Evolutionary conservation across 1,140 invertebrate species (phyloP).

Genomic region (Brachionus asplanchnoidis): DNA sequence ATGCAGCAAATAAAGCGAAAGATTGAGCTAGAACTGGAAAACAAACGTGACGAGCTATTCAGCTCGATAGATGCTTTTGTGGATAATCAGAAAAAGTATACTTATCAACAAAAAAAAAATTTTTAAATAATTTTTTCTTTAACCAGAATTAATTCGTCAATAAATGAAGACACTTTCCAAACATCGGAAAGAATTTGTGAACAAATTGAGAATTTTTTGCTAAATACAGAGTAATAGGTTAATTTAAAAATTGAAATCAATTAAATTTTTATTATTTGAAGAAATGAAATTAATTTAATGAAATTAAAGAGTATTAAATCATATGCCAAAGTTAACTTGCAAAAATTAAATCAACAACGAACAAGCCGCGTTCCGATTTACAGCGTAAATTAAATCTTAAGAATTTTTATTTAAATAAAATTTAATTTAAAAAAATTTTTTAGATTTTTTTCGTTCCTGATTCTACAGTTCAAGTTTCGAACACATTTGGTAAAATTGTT

Average conservation of each 20-base stretch:
- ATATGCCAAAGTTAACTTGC: slow-evolving; percentile 20
- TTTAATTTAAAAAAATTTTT: background rate
- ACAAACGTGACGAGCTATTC: slow-evolving; percentile 32
- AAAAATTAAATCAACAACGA: slow-evolving; percentile 33
- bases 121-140: background rate
- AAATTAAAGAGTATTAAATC: slow-evolving; percentile 37
- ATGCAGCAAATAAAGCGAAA: slow-evolving; percentile 40
- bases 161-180: slow-evolving; percentile 36
- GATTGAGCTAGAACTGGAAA: slow-evolving; percentile 26
- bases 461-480: slow-evolving; percentile 13
- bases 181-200: slow-evolving; percentile 33
- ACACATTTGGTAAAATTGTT: slow-evolving; percentile 40
- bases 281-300: slow-evolving; percentile 25
- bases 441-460: slow-evolving; percentile 42
- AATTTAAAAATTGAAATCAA: background rate
- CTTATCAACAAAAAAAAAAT: background rate
- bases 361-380: slow-evolving; percentile 26
- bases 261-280: background rate
- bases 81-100: slow-evolving; percentile 16
- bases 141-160: background rate
- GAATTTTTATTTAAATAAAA: background rate
- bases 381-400: background rate
- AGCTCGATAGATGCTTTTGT: slow-evolving; percentile 33
- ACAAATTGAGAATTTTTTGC: slow-evolving; percentile 36
- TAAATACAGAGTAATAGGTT: slow-evolving; percentile 1